Conservation (phyloP, 1,140 invertebrate species). For the Drosophila teissieri region DNA sequence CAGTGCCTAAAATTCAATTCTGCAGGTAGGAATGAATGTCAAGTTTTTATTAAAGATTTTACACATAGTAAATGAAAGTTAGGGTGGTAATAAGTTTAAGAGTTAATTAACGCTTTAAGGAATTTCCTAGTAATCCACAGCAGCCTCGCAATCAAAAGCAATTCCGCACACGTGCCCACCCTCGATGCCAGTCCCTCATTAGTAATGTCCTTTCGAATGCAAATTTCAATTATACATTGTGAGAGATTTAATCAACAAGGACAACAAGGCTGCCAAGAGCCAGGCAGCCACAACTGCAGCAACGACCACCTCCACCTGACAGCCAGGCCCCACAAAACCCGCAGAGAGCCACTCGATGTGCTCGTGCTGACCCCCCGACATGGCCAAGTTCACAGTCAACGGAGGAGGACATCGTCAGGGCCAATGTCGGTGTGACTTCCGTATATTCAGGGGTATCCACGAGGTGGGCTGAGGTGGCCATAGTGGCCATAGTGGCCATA, state of each 20-base stretch:
- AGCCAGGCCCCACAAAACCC: constrained; percentile 8
- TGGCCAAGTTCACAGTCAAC: constrained; percentile 56
- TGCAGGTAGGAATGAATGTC: too few relatives aligned
- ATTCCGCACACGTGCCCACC: constrained; percentile 12
- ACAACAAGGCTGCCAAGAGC: constrained; percentile 53
- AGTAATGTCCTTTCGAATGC: constrained; percentile 71
- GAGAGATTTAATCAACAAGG: constrained; percentile 78
- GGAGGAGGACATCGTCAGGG: constrained; percentile 43
- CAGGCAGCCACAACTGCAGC: constrained; percentile 29
- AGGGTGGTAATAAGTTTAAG: neutral
- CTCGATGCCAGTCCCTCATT: constrained; percentile 45
- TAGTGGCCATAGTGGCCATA: too few relatives aligned
- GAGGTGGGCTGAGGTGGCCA: neutral
- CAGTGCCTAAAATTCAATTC: too few relatives aligned
- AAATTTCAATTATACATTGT: constrained; percentile 76
- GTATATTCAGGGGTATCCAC: constrained; percentile 7
- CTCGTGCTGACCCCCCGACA: constrained; percentile 50
- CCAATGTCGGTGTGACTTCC: constrained; percentile 66
- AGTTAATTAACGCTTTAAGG: neutral
- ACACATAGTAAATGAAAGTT: neutral
- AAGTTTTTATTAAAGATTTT: neutral
- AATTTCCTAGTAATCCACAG: neutral
- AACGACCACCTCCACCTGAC: constrained; percentile 9
- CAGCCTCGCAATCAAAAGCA: constrained; percentile 19
- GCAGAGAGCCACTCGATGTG: constrained; percentile 36